Evolutionary conservation across 2,113 vertebrate species (phyloP), one percentile per base, ranked within the genome.

Genomic region (Nerophis lumbriciformis): DNA sequence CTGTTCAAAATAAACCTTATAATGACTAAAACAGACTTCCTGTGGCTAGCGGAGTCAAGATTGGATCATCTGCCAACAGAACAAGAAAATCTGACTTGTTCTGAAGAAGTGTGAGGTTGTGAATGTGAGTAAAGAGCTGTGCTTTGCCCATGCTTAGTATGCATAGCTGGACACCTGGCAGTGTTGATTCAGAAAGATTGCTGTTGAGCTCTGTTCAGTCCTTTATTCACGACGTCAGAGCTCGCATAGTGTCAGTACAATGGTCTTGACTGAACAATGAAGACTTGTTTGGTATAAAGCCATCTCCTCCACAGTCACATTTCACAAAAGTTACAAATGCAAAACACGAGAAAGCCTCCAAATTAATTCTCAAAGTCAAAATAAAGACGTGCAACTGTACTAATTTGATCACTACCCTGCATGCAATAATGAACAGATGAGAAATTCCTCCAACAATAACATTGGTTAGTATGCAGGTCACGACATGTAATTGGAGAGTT

Each of bases 151-250:
- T 44, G 52, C 53, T 83, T 72, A 83, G 71, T 68, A 81, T 81
- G 60, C 78, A 68, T 0, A 9, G 52, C 67, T 45, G 58, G 4
- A 19, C 53, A 52, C 36, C 38, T 39, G 59, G 28, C 71, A 66
- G 59, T 72, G 71, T 71, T 69, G 70, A 74, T 72, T 78, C 60
- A 72, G 54, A 83, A 76, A 76, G 76, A 59, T 52, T 6, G n/a
- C 62, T 61, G 58, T 73, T 73, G 51, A 73, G 73, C 59, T 69
- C 65, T 52, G 9, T 73, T 64, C 75, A 78, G 16, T 78, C 68
- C 66, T 62, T 77, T 62, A 65, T 69, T 78, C 67, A 59, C 65
- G 12, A 66, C 61, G 48, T 51, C 54, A 57, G 39, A 65, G 63
- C 45, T 35, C 61, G 42, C 48, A 72, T 63, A 6, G 44, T 42